These are phyloP conservation scores for Parus major DNA, from an alignment of 2,113 vertebrate genomes.

Conservation along the genomic window DNA sequence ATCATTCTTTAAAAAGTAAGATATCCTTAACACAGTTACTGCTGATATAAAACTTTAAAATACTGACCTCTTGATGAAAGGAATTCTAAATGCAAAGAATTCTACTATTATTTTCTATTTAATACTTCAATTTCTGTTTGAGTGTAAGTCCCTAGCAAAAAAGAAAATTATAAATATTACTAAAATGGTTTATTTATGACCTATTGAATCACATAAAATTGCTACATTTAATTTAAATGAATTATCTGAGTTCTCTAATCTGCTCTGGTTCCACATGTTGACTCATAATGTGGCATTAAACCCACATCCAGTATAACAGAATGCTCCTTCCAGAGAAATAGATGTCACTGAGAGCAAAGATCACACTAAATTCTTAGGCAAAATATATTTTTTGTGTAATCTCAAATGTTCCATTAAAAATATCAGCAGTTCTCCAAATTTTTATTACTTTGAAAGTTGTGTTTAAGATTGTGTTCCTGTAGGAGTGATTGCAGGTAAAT, in stretches of 20 bases:
- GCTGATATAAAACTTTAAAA: neutral
- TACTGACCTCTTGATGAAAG: neutral
- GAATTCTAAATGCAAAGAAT: neutral
- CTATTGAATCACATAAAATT: neutral
- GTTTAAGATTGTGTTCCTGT: neutral
- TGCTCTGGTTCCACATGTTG: neutral
- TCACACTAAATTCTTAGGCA: neutral
- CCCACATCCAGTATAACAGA: neutral
- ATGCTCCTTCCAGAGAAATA: neutral
- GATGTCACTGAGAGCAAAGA: neutral
- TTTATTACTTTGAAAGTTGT: neutral
- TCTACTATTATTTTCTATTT: neutral
- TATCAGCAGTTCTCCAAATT: neutral
- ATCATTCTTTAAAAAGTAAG: neutral
- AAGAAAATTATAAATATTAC: accelerated
- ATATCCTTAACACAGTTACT: neutral
- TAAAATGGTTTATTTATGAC: neutral
- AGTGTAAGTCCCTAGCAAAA: neutral
- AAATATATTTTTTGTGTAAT: neutral
- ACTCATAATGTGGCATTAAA: neutral
- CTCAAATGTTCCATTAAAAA: neutral
- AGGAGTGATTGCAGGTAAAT: neutral
- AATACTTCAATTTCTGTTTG: neutral
- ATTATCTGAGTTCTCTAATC: neutral
- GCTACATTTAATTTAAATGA: neutral